Evolutionary conservation across 1,140 invertebrate genomes (phyloP).

Genomic region (Drosophila carrolli): DNA sequence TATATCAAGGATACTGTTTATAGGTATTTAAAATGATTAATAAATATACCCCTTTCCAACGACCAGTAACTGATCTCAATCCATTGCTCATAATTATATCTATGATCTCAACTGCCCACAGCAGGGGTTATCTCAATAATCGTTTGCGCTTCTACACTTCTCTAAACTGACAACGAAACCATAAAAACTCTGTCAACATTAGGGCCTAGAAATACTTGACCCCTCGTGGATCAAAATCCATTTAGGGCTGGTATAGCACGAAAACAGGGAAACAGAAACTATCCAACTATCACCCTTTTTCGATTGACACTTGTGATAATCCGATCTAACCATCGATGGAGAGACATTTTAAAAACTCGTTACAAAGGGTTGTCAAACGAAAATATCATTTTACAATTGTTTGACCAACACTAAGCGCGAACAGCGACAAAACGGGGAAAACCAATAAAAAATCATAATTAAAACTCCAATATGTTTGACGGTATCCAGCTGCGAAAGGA

Average conservation of each 20-base stretch:
- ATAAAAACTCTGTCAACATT: conserved; percentile 42
- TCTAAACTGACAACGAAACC: conserved; percentile 26
- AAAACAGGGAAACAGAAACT: conserved; percentile 25
- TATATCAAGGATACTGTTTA: too few relatives aligned
- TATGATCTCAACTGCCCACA: neutral
- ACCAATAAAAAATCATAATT: conserved; percentile 81
- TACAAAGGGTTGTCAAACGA: conserved; percentile 58
- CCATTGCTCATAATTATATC: conserved; percentile 12
- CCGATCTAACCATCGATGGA: conserved; percentile 36
- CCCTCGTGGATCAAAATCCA: conserved; percentile 38
- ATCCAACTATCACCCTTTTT: conserved; percentile 32
- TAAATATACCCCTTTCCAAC: neutral
- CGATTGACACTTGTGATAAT: conserved; percentile 69
- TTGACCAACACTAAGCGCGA: conserved; percentile 71
- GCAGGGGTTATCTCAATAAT: conserved; percentile 31
- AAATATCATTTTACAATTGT: conserved; percentile 78
- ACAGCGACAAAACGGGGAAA: conserved; percentile 63
- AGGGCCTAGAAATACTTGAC: conserved; percentile 11
- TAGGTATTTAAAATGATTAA: neutral
- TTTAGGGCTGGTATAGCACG: conserved; percentile 28
- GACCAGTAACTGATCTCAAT: conserved; percentile 12
- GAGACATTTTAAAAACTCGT: conserved; percentile 56
- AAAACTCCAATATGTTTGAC: conserved; percentile 75
- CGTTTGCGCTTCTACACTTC: conserved; percentile 19
- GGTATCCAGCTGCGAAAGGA: conserved; percentile 70